Percentiles rank a stretch among this genome's conserved stretches.
Evolutionary conservation across 2,113 vertebrate genomes (phyloP).

Genomic region (Mesocricetus auratus): DNA sequence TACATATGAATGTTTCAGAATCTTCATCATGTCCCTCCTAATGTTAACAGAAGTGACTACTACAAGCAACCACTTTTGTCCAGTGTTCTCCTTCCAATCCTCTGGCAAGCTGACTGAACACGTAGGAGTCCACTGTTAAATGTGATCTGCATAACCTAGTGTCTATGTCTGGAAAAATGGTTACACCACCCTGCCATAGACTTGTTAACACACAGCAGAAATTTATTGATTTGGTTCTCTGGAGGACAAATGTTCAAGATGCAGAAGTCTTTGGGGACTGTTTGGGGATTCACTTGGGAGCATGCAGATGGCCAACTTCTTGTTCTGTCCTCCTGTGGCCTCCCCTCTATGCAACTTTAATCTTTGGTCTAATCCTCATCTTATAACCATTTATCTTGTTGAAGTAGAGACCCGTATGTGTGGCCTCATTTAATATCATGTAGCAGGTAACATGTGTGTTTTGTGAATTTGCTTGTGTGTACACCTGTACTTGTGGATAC

Average conservation of each 20-base stretch:
- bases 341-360: not conserved
- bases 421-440: not conserved
- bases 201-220: not conserved
- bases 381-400: not conserved
- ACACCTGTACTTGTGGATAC: not conserved
- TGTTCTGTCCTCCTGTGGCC: not conserved
- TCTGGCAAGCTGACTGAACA: not conserved
- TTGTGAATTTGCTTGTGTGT: not conserved
- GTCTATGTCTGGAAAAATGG: not conserved
- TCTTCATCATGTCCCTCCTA: not conserved
- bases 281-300: not conserved
- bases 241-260: not conserved
- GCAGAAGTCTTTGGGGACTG: not conserved
- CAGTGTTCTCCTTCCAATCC: not conserved
- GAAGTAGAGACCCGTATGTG: too few relatives aligned
- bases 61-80: not conserved
- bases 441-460: not conserved
- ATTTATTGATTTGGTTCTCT: not conserved
- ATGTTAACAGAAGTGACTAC: not conserved
- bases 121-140: not conserved
- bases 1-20: not conserved
- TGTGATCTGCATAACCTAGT: not conserved
- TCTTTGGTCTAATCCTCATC: not conserved
- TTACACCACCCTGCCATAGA: not conserved
- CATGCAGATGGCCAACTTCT: not conserved